Base-by-base conservation (phyloP, 1,140 invertebrate genomes). In the Drosophila arawakana region DNA sequence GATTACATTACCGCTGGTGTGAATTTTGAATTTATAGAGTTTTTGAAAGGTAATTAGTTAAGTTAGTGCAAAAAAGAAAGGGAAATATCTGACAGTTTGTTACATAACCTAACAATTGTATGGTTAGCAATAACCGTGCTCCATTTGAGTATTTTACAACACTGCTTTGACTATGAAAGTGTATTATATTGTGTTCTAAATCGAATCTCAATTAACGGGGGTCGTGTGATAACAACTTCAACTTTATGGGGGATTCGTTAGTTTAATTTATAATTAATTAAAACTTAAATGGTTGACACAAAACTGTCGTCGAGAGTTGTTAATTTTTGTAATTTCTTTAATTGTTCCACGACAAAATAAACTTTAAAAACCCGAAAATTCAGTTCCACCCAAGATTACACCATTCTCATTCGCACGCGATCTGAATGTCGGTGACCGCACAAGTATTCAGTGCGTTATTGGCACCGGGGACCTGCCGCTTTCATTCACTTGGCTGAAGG, bases 401-500 rank as follows among this genome's bases (percentile, higher is more conserved):
- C 94, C 95, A 71, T 95, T 96, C 82, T 93, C 92, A 74, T 95
- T 96, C 84, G 95, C 94, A 70, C 94, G 95, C 47, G 94, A 94
- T 79, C 93, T 93, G n/a, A 95, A 95, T 91, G 94, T 94, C 78
- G 96, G 95, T 63, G 95, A 96, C 73, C 93, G 95, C 85, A 95
- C 95, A 83, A 95, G 95, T 84, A 93, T 96, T 86, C 94, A 94
- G 74, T 96, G 96, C 91, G 94, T 94, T 55, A 94, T 96, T 49
- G 92, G 94, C 69, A 95, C 96, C 83, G 96, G 96, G 37, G 96
- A 96, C 91, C 91, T 94, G 66, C 95, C 95, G 35, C 93, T 96
- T 61, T 93, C 93, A 78, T 95, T 96, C 82, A 93, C 93, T 57
- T 96, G 96, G 96, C 93, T 94, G n/a, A 96, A 96, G 93, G 95